Conservation (phyloP, 2,888 invertebrate species). For the Phengaris alcon region DNA sequence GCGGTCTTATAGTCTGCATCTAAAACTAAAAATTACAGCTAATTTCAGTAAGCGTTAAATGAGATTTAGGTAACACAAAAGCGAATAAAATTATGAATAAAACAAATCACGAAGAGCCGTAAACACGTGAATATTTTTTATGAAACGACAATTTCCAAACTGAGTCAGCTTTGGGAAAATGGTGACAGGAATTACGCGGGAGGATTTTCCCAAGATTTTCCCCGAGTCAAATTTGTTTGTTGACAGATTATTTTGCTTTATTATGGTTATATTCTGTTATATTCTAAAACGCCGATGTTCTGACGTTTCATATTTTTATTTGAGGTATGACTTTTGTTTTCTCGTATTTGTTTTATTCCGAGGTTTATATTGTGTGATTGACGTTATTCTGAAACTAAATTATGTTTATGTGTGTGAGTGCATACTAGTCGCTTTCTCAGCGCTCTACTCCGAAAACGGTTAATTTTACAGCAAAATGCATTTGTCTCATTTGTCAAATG, state of each 20-base stretch:
- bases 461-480: no score
- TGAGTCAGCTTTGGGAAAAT: conserved; percentile 1
- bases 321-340: not conserved
- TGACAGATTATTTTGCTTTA: conserved; percentile 26
- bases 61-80: not conserved
- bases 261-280: conserved; percentile 6
- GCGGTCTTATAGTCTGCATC: no score
- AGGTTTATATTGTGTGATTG: not conserved
- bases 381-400: not conserved
- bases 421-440: no score
- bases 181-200: conserved; percentile 13
- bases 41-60: no score
- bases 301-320: conserved; percentile 24
- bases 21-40: no score
- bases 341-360: not conserved
- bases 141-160: not conserved
- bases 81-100: not conserved
- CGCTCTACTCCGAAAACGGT: no score
- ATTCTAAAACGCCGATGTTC: not conserved
- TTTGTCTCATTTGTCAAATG: no score
- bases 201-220: conserved; percentile 22
- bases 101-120: not conserved
- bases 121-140: conserved; percentile 3
- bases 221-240: conserved; percentile 3
- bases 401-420: not conserved